Conservation (phyloP, 2,797 vertebrate genomes). For the Odontamblyopus rebecca region DNA sequence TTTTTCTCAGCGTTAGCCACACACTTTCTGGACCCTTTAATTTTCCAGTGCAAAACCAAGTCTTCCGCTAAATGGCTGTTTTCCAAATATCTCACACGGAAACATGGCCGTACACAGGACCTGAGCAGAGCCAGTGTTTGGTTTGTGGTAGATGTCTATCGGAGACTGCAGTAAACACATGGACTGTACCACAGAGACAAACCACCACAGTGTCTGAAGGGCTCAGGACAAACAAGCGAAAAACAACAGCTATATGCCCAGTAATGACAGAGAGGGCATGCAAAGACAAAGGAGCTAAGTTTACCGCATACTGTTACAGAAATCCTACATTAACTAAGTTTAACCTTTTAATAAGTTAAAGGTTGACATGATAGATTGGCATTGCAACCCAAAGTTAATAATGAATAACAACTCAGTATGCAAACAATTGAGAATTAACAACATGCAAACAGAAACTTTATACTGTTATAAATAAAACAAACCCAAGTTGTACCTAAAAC, state of each 20-base stretch:
- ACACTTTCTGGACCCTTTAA: background rate
- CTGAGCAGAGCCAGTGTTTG: conserved; percentile 30
- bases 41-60: conserved; percentile 24
- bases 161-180: conserved; percentile 45
- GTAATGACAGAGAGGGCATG: background rate
- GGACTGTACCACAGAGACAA: conserved; percentile 21
- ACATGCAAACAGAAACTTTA: no score
- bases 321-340: background rate
- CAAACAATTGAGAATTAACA: no score
- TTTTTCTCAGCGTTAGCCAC: conserved; percentile 4
- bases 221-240: conserved; percentile 19
- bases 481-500: no score
- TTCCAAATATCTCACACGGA: conserved; percentile 29
- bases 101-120: conserved; percentile 14
- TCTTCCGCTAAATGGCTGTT: conserved; percentile 21
- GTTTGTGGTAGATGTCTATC: conserved; percentile 46
- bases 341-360: background rate
- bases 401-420: no score
- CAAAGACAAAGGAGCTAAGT: background rate
- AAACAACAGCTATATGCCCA: background rate
- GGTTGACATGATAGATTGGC: background rate
- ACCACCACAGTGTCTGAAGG: conserved; percentile 16
- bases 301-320: background rate
- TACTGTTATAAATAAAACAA: no score
- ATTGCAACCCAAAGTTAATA: no score